Conservation (phyloP, 2,888 invertebrate genomes). For the Leptopilina myrica region DNA sequence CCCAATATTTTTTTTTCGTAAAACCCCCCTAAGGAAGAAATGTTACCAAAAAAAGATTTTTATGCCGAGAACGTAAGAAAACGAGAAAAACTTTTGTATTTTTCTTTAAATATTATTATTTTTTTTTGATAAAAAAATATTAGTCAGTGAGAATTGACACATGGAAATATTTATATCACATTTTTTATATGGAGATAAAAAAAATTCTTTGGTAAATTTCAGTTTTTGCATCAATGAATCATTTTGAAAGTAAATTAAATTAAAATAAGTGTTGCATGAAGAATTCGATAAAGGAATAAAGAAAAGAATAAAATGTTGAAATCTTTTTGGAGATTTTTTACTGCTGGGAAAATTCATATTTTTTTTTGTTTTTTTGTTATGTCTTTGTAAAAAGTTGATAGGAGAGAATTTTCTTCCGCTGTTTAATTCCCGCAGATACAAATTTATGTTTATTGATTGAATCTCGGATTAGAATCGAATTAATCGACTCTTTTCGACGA, state of each 20-base stretch:
- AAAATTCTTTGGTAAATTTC: not conserved
- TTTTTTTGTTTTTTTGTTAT: no score
- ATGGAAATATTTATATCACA: conserved; percentile 28
- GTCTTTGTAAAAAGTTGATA: not conserved
- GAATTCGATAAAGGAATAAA: not conserved
- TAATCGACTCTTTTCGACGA: conserved; percentile 3
- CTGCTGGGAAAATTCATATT: no score
- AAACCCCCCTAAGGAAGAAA: no score
- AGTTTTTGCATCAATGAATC: not conserved
- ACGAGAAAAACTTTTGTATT: no score
- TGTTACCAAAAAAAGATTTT: no score
- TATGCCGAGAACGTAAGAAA: no score
- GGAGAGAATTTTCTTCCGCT: not conserved
- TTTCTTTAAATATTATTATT: not conserved
- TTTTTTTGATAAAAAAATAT: no score
- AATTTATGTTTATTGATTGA: not conserved
- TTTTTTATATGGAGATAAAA: not conserved
- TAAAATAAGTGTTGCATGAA: not conserved
- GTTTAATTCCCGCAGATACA: not conserved
- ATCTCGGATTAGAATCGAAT: not conserved
- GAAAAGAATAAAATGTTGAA: no score
- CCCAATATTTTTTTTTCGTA: no score
- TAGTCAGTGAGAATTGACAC: not conserved
- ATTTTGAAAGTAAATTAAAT: no score
- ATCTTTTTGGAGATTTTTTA: no score